phyloP scores from a whole-genome alignment of 2,113 vertebrate species.

The Muntiacus muntjak region DNA sequence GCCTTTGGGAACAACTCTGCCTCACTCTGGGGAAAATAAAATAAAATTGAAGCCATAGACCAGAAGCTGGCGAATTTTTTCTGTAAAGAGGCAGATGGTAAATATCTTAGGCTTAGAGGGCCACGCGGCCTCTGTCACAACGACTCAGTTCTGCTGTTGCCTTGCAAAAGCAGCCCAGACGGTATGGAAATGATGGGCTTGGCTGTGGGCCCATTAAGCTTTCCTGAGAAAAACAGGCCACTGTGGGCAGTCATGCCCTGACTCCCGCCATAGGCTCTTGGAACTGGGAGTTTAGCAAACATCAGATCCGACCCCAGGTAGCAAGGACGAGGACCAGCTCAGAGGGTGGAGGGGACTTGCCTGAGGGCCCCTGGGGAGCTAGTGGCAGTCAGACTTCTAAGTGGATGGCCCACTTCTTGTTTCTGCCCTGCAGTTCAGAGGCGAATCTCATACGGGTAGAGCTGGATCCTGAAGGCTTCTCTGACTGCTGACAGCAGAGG shows the following conservation, averaged over 20 bases:
- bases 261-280: background rate
- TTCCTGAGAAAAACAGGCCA: background rate
- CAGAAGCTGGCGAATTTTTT: background rate
- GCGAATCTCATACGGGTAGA: fast-evolving
- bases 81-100: background rate
- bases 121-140: fast-evolving
- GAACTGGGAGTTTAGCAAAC: background rate
- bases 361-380: background rate
- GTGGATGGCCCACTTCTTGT: no score
- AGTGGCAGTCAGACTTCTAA: background rate
- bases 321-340: background rate
- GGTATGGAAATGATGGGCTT: no score
- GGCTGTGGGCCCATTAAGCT: background rate
- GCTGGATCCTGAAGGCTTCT: background rate
- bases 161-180: background rate
- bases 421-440: background rate
- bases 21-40: background rate
- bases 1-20: background rate
- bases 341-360: background rate
- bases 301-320: background rate
- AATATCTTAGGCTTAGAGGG: background rate
- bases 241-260: background rate
- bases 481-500: background rate
- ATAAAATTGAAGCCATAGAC: background rate
- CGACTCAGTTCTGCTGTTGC: background rate